phyloP scores from a whole-genome alignment of 2,797 vertebrate species.

The Chaetophractus vellerosus region DNA sequence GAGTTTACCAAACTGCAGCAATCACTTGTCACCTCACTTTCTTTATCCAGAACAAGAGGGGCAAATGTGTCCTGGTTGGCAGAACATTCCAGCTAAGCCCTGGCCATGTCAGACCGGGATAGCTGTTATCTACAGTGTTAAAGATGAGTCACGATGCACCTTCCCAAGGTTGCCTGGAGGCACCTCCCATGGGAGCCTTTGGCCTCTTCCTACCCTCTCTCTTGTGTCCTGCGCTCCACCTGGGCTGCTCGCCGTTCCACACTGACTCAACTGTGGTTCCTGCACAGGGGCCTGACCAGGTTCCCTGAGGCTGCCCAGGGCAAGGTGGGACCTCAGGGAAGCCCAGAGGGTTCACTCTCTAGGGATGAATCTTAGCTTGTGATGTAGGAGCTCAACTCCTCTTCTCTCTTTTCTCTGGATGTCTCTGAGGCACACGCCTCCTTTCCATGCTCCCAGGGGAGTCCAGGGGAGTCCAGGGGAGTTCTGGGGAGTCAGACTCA shows the following conservation, averaged over 20 bases:
- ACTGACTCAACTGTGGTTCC: neutral
- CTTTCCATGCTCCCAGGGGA: neutral
- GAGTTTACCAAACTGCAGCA: neutral
- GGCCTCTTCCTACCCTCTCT: accelerated
- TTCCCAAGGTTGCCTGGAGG: accelerated
- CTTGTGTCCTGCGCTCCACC: accelerated
- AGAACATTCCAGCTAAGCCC: neutral
- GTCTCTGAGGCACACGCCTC: accelerated
- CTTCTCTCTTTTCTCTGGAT: neutral
- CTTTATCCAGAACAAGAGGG: neutral
- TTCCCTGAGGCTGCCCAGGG: neutral
- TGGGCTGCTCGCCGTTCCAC: neutral
- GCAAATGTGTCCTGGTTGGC: accelerated
- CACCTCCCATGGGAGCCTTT: too few species aligned
- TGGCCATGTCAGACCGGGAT: accelerated
- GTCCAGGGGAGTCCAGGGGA: neutral
- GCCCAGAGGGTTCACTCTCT: too few species aligned
- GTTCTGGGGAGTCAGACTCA: too few species aligned
- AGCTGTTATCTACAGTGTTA: neutral
- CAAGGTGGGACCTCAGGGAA: neutral
- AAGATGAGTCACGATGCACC: accelerated
- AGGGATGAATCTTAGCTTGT: neutral
- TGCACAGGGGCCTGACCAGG: too few species aligned
- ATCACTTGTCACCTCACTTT: accelerated
- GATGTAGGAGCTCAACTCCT: neutral